Percentiles rank a stretch among this genome's conserved stretches.
phyloP scores from a whole-genome alignment of 2,797 vertebrate genomes.

The Oophaga sylvatica region DNA sequence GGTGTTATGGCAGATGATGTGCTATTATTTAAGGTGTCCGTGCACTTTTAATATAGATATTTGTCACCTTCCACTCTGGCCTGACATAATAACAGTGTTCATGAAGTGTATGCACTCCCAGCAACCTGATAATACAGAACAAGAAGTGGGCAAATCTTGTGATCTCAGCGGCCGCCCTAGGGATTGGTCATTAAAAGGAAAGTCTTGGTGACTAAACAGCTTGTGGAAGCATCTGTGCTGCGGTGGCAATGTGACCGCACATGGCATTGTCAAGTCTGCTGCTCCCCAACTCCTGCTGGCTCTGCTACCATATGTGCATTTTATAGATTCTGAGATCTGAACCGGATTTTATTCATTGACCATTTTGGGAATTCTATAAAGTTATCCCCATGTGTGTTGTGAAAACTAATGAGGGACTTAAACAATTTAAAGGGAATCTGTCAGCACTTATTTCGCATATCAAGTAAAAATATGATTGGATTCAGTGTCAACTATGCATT shows the following conservation, averaged over 20 bases:
- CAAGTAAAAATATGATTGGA: too few relatives aligned
- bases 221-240: conserved; percentile 21
- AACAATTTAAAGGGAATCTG: too few relatives aligned
- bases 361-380: too few relatives aligned
- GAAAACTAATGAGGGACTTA: too few relatives aligned
- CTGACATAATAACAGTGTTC: conserved; percentile 1
- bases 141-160: neutral
- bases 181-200: neutral
- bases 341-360: neutral
- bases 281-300: neutral
- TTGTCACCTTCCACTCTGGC: neutral
- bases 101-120: neutral
- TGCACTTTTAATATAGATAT: too few relatives aligned
- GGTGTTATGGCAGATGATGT: too few relatives aligned
- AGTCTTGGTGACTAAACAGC: neutral
- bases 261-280: neutral
- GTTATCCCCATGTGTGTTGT: too few relatives aligned
- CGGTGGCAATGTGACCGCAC: neutral
- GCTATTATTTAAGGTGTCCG: too few relatives aligned
- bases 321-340: neutral
- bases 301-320: neutral
- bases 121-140: neutral
- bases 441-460: too few relatives aligned
- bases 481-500: too few relatives aligned
- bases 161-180: neutral